Evolutionary conservation across 2,888 invertebrate species (phyloP).

Genomic region (Notodonta dromedarius): DNA sequence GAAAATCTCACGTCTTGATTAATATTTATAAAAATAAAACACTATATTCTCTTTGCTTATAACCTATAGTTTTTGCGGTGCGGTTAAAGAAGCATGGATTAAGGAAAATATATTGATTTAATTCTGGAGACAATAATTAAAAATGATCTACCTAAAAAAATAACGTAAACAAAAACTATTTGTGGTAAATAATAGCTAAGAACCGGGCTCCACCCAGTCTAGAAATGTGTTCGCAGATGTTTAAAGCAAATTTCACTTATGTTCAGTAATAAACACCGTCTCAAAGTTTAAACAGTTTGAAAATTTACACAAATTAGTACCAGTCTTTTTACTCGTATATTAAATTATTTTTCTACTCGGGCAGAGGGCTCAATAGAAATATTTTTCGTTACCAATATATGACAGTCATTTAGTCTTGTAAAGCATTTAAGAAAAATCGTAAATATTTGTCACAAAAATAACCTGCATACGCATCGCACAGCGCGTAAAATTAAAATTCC

Average conservation of each 20-base stretch:
- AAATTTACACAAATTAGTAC: no score
- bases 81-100: no score
- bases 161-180: not conserved
- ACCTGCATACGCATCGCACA: conserved; percentile 49
- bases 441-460: conserved; percentile 53
- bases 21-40: no score
- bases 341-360: no score
- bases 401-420: conserved; percentile 10
- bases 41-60: no score
- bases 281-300: no score
- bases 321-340: no score
- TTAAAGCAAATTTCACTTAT: no score
- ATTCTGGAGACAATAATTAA: not conserved
- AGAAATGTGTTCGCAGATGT: not conserved
- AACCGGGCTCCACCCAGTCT: not conserved
- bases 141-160: not conserved
- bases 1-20: no score
- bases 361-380: no score
- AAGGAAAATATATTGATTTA: not conserved
- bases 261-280: no score
- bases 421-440: conserved; percentile 16
- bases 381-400: not conserved
- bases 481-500: conserved; percentile 67
- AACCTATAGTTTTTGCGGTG: no score
- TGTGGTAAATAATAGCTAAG: not conserved